phyloP scores from a whole-genome alignment of 2,888 invertebrate genomes.

The Eutolmus rufibarbis region DNA sequence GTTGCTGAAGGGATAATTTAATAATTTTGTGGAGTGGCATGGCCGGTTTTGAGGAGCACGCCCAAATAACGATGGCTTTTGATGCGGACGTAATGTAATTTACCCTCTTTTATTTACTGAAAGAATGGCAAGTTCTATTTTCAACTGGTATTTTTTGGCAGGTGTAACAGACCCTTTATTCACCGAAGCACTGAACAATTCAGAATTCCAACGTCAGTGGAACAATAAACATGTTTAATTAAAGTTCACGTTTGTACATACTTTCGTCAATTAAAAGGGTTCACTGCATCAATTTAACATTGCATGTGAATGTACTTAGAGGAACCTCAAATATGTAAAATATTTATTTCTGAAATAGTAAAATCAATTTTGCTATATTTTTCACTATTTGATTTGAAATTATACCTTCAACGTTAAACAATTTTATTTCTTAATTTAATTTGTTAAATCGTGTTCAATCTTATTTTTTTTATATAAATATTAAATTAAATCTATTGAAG shows the following conservation, averaged over 20 bases:
- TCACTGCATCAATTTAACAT: no score
- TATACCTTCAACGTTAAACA: no score
- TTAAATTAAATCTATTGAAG: no score
- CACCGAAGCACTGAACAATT: not conserved
- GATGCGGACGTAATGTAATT: not conserved
- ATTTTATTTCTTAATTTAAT: no score
- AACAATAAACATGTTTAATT: not conserved
- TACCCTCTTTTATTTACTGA: not conserved
- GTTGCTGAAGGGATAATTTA: not conserved
- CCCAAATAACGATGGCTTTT: not conserved
- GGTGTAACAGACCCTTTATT: not conserved
- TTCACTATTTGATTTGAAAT: no score
- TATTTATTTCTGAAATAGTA: no score
- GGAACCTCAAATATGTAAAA: no score
- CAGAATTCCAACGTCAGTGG: not conserved
- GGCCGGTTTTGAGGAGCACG: not conserved
- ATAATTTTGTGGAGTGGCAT: not conserved
- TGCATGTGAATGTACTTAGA: no score
- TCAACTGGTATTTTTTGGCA: not conserved
- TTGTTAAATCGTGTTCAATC: no score
- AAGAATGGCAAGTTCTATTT: not conserved
- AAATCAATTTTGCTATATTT: no score
- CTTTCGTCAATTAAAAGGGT: not conserved
- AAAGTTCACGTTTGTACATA: not conserved
- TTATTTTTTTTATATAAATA: no score